A percentile compares a stretch with the other conserved stretches of the same genome.
phyloP scores from a whole-genome alignment of 2,888 invertebrate species.

The Pogonocherus hispidulus region DNA sequence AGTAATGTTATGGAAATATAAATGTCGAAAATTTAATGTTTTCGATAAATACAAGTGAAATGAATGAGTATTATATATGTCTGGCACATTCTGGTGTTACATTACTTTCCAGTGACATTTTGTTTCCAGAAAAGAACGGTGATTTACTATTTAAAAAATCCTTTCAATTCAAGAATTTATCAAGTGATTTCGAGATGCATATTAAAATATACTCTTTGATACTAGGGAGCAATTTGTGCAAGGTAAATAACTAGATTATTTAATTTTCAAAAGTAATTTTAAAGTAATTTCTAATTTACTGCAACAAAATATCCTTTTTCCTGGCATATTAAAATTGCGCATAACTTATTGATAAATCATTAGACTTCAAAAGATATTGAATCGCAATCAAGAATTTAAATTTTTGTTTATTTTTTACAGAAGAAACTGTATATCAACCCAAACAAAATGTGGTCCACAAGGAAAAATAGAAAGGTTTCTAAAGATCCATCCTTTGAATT shows the following conservation, averaged over 20 bases:
- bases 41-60: background rate
- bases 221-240: conserved; percentile 17
- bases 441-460: background rate
- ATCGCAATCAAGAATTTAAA: too few species aligned
- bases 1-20: conserved; percentile 10
- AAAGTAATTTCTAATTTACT: too few species aligned
- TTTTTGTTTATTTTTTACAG: too few species aligned
- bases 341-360: too few species aligned
- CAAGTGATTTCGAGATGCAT: conserved; percentile 28
- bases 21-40: conserved; percentile 24
- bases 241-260: conserved; percentile 23
- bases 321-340: too few species aligned
- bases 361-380: too few species aligned
- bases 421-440: background rate
- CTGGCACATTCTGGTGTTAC: conserved; percentile 19
- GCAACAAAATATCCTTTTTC: too few species aligned
- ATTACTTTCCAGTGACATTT: conserved; percentile 20
- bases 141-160: conserved; percentile 24
- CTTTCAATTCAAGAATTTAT: conserved; percentile 27
- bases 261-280: too few species aligned
- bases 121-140: conserved; percentile 6
- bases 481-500: background rate
- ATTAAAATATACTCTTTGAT: conserved; percentile 27
- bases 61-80: conserved; percentile 25
- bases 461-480: background rate